Evolutionary conservation across 2,797 vertebrate species (phyloP).

Genomic region (Siniperca obscura): DNA sequence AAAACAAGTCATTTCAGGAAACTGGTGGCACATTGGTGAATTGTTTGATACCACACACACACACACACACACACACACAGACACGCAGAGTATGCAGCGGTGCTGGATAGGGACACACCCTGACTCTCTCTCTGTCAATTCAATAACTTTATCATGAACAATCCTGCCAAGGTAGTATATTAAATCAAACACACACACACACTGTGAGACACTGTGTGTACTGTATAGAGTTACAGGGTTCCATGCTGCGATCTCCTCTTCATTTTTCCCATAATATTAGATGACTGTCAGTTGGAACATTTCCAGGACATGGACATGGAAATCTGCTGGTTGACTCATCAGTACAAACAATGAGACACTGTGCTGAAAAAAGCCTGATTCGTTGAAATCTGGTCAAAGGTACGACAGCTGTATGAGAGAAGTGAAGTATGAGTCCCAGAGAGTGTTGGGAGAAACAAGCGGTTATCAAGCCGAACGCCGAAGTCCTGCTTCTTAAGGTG

Average conservation of each 20-base stretch:
- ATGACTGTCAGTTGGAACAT: slow-evolving; percentile 17
- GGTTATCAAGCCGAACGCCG: background rate
- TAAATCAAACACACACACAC: slow-evolving; percentile 23
- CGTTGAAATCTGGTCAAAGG: slow-evolving; percentile 17
- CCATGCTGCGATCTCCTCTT: slow-evolving; percentile 24
- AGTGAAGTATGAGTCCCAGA: slow-evolving; percentile 2
- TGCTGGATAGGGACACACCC: slow-evolving; percentile 58
- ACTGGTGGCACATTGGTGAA: background rate
- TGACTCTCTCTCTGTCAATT: slow-evolving; percentile 16
- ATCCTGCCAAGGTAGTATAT: slow-evolving; percentile 38
- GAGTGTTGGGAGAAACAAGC: slow-evolving; percentile 1
- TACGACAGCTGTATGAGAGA: background rate
- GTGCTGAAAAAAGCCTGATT: slow-evolving; percentile 6
- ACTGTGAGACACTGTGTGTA: slow-evolving; percentile 1
- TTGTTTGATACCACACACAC: background rate
- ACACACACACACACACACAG: slow-evolving; percentile 5
- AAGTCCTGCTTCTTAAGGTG: background rate
- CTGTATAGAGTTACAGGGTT: slow-evolving; percentile 7
- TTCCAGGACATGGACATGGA: slow-evolving; percentile 41
- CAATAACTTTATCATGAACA: slow-evolving; percentile 47
- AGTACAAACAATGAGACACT: slow-evolving; percentile 21
- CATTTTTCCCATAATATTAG: slow-evolving; percentile 27
- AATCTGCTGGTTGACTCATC: slow-evolving; percentile 48
- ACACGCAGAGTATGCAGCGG: background rate
- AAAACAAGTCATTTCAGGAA: background rate